These are phyloP conservation scores for Latrodectus hesperus DNA, from an alignment of 2,888 invertebrate genomes.

Conservation along the genomic window DNA sequence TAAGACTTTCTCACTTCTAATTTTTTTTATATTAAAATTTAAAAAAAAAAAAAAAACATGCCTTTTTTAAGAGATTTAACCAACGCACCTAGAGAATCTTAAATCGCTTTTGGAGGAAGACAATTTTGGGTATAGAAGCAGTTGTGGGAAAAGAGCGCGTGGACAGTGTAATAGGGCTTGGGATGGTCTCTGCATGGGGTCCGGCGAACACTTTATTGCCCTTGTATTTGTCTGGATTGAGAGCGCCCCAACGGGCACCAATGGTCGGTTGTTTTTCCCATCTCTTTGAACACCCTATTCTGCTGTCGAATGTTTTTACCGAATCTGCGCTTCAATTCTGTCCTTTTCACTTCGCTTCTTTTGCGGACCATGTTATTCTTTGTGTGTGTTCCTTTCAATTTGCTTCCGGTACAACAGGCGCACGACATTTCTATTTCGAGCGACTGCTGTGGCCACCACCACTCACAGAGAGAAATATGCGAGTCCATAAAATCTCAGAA, in stretches of 20 bases:
- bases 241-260: slow-evolving; percentile 41
- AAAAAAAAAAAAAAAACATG: too few relatives aligned
- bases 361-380: not conserved
- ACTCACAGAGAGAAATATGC: too few relatives aligned
- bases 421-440: not conserved
- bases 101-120: too few relatives aligned
- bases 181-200: slow-evolving; percentile 33
- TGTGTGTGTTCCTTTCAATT: not conserved
- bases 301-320: not conserved
- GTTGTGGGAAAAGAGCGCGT: slow-evolving; percentile 10
- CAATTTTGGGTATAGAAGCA: not conserved
- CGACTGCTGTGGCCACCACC: too few relatives aligned
- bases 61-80: too few relatives aligned
- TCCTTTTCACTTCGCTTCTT: not conserved
- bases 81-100: too few relatives aligned
- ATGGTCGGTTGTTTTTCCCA: slow-evolving; percentile 48
- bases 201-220: slow-evolving; percentile 45
- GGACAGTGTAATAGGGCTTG: slow-evolving; percentile 44
- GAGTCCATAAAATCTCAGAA: too few relatives aligned
- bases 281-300: slow-evolving; percentile 6
- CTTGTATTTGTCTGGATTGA: slow-evolving; percentile 40
- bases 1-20: too few relatives aligned
- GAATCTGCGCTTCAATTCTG: not conserved
- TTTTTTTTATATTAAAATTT: too few relatives aligned
- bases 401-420: slow-evolving; percentile 5